Base-by-base conservation (phyloP, 2,888 invertebrate species). In the Tolmerus cingulatus region DNA sequence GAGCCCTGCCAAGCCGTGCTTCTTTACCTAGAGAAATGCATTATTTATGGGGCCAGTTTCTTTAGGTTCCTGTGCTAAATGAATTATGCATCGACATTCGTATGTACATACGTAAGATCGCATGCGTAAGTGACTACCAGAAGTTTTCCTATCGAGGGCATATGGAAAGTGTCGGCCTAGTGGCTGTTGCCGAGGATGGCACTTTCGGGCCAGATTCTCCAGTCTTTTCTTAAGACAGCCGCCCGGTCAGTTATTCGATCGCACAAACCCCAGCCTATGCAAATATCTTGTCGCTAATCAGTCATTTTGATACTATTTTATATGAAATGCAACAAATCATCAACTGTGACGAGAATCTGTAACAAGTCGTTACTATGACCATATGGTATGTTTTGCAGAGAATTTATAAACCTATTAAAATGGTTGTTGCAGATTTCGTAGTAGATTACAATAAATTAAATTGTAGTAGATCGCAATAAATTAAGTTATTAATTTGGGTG, bases 41-140 rank as follows among this genome's bases (percentile, higher is more conserved):
- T 82, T 82, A 82, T 82, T 82, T 82, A 82, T 82, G 66, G 57
- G 82, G 66, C 14, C 34, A 82, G 66, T 82, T 82, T 55, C 82
- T 82, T 66, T 57, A 23, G 34, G 82, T 82, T 82, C 57, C 82
- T 57, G 82, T 82, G 57, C 82, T 82, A 82, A 82, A 82, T 82
- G 82, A 82, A 82, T 82, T 82, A 82, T 82, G 82, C 82, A 82
- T 82, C 19, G 57, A n/a, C 19, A 82, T 57, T 82, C 57, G 82
- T 82, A 82, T 82, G 82, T 66, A 82, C 82, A 82, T 82, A 82
- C 82, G 66, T 82, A 82, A 82, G 82, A 82, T 14, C 66, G 82
- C 82, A 82, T 82, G 82, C 82, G 82, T 82, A 82, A 82, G 82
- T 82, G 66, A 82, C 82, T 40, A n/a, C 55, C 57, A 57, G 37